Base-by-base conservation (phyloP, 2,888 invertebrate species). In the Ecliptopera silaceata region DNA sequence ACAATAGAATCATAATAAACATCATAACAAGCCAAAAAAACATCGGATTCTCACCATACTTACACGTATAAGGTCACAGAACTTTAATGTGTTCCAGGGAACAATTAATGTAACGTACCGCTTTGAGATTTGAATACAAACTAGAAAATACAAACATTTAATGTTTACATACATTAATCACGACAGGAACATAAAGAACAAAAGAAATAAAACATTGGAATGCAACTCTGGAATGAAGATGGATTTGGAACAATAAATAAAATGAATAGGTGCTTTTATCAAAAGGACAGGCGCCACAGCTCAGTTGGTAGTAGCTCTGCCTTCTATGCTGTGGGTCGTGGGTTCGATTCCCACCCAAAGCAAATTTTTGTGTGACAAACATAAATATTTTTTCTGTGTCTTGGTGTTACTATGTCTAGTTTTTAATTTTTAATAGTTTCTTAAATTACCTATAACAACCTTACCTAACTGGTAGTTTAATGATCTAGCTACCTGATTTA, bases 41-140 rank as follows among this genome's bases (percentile, higher is more conserved):
- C 56, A 10, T 12, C 31, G 51, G 61, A 75, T 76, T 82, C 78
- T 63, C 70, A 71, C 70, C 79, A 84, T 87, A 71, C 74, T 74
- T 75, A 61, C 82, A 79, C 84, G 84, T 74, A 53, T 49, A 64
- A 68, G 87, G 83, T 86, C 86, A 80, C 77, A 80, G 84, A 80
- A 77, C 87, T 78, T 81, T 87, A 82, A 82, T 77, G 29, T 83
- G 75, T 79, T 71, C 71, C 75, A 69, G 71, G 69, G 73, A 77
- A 77, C 84, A 88, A 88, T 88, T 87, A 88, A 85, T 82, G 77
- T 71, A 73, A 70, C 73, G 72, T 61, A 26, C 50, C 20, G 61
- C 67, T 71, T 66, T 75, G 69, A 75, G 75, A 72, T 79, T 70
- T 77, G 80, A 84, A 85, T 84, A 84, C 79, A 74, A 80, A 86